Base-by-base conservation (phyloP, 2,888 invertebrate species). In the Cheiracanthium punctorium region DNA sequence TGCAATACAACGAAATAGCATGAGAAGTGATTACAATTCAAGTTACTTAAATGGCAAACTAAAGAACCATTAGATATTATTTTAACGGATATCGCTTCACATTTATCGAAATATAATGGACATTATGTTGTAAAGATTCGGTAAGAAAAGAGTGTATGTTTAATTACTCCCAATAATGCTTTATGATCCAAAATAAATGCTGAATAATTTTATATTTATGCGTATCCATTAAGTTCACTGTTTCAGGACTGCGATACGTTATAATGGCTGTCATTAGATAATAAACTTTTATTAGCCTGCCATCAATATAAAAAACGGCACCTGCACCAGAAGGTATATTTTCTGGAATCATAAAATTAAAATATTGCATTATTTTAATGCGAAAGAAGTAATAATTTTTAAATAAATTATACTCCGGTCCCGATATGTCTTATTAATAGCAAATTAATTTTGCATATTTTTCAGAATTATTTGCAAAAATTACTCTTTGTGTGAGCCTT, bases 131-230 rank as follows among this genome's bases (percentile, higher is more conserved):
- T 48, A 48, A 48, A 48, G 17, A 2, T 14, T 48, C 8, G 17
- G 17, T 48, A 48, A 48, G 12, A 48, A 14, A 17, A 48, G 8
- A 17, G 17, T 48, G 17, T 17, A 48, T 48, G 48, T 48, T 48
- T 48, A 48, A 48, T 48, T 48, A 48, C 48, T 48, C 48, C 17
- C 48, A 48, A 48, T 48, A 48, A 48, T 48, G 48, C 48, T 48
- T 48, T 48, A 48, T 48, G 48, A 48, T 48, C 48, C 37, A 48
- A 48, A 48, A 5, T 48, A 48, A 48, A 48, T 48, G 48, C 48
- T 5, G 17, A 48, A 17, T 48, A 48, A 48, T 48, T 17, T 48
- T 48, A 48, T 48, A 14, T 48, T 48, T 48, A 48, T 48, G 48
- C 17, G 8, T 48, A 17, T 48, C 48, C 48, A 48, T 48, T 48